These are phyloP conservation scores for Microcebus ravelobensis DNA, from an alignment of 2,113 vertebrate species.

Conservation along the genomic window DNA sequence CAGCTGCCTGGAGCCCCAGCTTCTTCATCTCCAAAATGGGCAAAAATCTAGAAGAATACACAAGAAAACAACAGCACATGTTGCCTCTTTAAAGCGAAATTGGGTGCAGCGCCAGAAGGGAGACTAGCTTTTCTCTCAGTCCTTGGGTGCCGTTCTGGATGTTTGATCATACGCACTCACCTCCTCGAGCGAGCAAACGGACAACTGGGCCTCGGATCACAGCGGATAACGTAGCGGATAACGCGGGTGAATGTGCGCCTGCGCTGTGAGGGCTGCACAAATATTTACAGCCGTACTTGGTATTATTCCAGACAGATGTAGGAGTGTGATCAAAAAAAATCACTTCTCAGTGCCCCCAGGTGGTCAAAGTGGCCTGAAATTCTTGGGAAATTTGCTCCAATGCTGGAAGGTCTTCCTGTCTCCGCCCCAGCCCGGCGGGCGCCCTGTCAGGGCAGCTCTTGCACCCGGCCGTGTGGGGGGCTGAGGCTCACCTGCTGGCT, in stretches of 20 bases:
- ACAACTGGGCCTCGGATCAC: background rate
- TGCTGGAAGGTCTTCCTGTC: background rate
- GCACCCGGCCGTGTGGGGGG: background rate
- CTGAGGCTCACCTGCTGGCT: background rate
- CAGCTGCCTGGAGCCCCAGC: background rate
- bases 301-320: background rate
- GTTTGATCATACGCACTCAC: rapidly evolving
- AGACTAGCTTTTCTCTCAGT: background rate
- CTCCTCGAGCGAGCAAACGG: background rate
- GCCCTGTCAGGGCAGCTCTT: background rate
- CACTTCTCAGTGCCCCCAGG: background rate
- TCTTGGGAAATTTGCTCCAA: background rate
- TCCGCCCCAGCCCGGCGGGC: background rate
- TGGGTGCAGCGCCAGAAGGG: background rate
- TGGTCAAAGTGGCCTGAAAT: background rate
- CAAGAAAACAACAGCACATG: background rate
- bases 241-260: rapidly evolving
- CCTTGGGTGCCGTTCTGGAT: background rate
- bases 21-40: background rate
- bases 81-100: background rate
- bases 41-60: background rate
- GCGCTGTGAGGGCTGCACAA: background rate
- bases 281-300: background rate
- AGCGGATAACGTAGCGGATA: background rate
- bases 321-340: background rate